Conservation (phyloP, 2,113 vertebrate genomes). For the Ginglymostoma cirratum region DNA sequence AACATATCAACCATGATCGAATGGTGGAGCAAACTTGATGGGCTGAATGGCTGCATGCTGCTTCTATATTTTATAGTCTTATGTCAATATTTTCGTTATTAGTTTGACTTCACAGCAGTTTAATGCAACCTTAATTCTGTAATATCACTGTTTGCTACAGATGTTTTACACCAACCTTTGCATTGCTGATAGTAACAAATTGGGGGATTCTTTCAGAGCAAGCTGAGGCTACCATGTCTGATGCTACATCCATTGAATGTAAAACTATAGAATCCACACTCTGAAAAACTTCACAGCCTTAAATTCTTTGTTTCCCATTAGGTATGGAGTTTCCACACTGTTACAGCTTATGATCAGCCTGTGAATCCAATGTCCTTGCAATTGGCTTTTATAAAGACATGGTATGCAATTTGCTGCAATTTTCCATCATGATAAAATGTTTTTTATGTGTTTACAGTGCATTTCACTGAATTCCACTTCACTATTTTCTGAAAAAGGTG, state of each 20-base stretch:
- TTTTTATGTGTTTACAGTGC: not conserved
- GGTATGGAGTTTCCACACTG: not conserved
- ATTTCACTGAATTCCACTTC: not conserved
- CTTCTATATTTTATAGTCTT: too few species aligned
- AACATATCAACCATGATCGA: too few species aligned
- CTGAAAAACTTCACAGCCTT: too few species aligned
- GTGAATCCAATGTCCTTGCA: not conserved
- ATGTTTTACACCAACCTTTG: not conserved
- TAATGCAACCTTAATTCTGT: not conserved
- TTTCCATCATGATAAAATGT: not conserved
- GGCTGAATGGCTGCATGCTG: too few species aligned
- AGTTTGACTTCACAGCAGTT: not conserved
- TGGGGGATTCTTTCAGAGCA: not conserved
- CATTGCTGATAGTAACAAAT: not conserved
- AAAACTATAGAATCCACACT: not conserved
- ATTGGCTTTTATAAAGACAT: not conserved
- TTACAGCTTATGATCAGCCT: not conserved
- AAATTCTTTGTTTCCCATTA: not conserved
- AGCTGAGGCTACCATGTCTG: not conserved
- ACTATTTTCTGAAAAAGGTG: not conserved
- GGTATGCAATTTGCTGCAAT: conserved; percentile 4
- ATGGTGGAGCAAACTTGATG: too few species aligned
- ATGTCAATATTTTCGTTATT: not conserved
- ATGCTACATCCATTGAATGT: not conserved
- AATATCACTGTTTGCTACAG: not conserved